Evolutionary conservation across 2,113 vertebrate genomes (phyloP).

Genomic region (Guaruba guarouba): DNA sequence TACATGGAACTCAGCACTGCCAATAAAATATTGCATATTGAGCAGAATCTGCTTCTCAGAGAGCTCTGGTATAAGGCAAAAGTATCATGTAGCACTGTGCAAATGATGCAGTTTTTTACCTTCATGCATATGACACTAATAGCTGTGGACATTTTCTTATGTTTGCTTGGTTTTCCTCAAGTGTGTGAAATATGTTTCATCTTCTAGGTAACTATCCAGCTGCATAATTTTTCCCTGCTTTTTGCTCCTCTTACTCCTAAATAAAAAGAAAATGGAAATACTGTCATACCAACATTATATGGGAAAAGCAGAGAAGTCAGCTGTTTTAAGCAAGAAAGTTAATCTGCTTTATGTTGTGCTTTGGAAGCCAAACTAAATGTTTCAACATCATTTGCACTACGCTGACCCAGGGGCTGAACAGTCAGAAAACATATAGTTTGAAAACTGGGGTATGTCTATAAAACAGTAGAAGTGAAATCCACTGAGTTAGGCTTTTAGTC

Average conservation of each 20-base stretch:
- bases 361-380: background rate
- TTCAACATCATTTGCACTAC: background rate
- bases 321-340: background rate
- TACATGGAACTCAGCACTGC: background rate
- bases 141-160: background rate
- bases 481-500: background rate
- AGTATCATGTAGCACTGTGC: background rate
- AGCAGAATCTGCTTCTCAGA: background rate
- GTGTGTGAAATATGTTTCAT: background rate
- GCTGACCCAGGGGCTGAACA: background rate
- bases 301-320: background rate
- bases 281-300: background rate
- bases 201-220: background rate
- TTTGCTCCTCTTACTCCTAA: background rate
- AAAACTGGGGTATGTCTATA: background rate
- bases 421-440: background rate
- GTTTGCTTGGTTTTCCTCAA: background rate
- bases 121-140: background rate
- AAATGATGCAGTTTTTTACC: background rate
- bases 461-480: background rate
- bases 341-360: background rate
- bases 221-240: background rate
- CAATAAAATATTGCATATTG: background rate
- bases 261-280: background rate
- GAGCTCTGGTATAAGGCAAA: background rate